phyloP scores from a whole-genome alignment of 2,888 invertebrate genomes.

The Thelaira solivaga region DNA sequence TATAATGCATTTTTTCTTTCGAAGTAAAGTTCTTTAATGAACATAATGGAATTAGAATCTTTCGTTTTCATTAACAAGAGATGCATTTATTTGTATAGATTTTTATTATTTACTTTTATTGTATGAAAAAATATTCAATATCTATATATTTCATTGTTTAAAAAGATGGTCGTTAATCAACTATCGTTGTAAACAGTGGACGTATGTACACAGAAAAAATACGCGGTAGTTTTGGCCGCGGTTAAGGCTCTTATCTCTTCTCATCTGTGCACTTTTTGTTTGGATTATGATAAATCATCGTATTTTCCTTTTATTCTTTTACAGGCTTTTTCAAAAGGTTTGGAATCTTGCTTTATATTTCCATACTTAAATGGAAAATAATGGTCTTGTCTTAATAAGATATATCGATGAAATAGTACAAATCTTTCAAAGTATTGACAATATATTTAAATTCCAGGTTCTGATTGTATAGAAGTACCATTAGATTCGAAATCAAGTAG shows the following conservation, averaged over 20 bases:
- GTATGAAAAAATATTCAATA: too few relatives aligned
- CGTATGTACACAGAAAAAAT: too few relatives aligned
- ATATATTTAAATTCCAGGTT: slow-evolving; percentile 72
- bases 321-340: slow-evolving; percentile 62
- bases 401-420: slow-evolving; percentile 35
- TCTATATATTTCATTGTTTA: too few relatives aligned
- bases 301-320: slow-evolving; percentile 69
- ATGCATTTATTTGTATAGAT: too few relatives aligned
- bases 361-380: slow-evolving; percentile 45
- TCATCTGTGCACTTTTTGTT: slow-evolving; percentile 66
- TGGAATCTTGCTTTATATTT: slow-evolving; percentile 54
- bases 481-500: slow-evolving; percentile 67
- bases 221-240: too few relatives aligned
- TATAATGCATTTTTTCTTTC: too few relatives aligned
- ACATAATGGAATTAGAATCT: too few relatives aligned
- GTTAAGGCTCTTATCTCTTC: slow-evolving; percentile 53
- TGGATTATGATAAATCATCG: slow-evolving; percentile 68
- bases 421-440: slow-evolving; percentile 4
- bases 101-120: too few relatives aligned
- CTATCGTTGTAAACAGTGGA: too few relatives aligned
- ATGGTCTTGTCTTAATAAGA: slow-evolving; percentile 42
- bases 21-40: too few relatives aligned
- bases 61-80: too few relatives aligned
- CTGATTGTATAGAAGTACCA: slow-evolving; percentile 77
- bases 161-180: too few relatives aligned